phyloP scores from a whole-genome alignment of 2,797 vertebrate genomes.

The Neomorphus geoffroyi region DNA sequence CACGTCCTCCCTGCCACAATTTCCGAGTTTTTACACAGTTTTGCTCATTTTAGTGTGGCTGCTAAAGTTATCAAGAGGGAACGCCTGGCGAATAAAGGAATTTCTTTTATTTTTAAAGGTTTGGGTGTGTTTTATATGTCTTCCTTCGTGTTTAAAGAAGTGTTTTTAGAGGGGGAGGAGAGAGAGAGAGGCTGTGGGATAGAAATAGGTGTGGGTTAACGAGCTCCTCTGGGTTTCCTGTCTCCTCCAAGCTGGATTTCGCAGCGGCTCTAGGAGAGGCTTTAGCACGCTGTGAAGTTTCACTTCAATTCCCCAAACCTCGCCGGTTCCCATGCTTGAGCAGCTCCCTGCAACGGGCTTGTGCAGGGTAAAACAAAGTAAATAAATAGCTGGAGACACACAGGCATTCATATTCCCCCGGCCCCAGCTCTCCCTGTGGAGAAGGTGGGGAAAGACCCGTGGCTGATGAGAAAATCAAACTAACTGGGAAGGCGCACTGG shows the following conservation, averaged over 20 bases:
- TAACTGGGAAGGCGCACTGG: neutral
- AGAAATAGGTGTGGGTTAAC: neutral
- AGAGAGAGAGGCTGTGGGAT: neutral
- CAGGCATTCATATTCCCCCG: neutral
- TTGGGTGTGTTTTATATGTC: neutral
- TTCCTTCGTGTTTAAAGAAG: neutral
- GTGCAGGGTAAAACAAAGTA: neutral
- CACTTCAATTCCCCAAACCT: neutral
- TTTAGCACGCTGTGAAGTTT: neutral
- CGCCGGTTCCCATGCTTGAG: neutral
- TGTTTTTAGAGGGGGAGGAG: neutral
- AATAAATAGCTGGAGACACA: neutral
- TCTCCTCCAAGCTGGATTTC: neutral
- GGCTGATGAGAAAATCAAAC: neutral
- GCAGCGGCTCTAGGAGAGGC: neutral
- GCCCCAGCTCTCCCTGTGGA: neutral
- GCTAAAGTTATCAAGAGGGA: neutral
- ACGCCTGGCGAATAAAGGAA: conserved; percentile 3
- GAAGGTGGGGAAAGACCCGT: neutral
- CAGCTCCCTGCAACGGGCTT: neutral
- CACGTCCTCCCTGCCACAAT: neutral
- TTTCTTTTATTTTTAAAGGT: neutral
- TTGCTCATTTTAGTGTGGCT: neutral
- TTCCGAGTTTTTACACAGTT: neutral
- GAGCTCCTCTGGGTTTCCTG: neutral